phyloP scores from a whole-genome alignment of 1,140 invertebrate genomes.

The Arctopsyche grandis region DNA sequence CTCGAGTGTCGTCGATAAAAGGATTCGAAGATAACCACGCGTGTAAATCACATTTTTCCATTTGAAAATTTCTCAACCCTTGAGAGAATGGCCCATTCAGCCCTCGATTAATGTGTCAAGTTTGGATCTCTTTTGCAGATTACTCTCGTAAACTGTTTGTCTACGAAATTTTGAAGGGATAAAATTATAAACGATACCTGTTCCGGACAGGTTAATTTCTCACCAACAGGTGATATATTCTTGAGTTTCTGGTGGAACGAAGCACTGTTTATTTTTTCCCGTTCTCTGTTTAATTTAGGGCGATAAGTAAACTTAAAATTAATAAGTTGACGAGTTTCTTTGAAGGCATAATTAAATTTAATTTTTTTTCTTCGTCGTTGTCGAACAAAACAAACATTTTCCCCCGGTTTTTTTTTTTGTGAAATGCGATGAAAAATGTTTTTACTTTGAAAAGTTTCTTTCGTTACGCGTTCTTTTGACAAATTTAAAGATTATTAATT shows the following conservation, averaged over 20 bases:
- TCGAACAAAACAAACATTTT: not conserved
- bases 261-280: too few relatives aligned
- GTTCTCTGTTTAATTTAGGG: not conserved
- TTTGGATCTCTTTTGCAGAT: too few relatives aligned
- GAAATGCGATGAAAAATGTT: conserved; percentile 14
- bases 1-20: too few relatives aligned
- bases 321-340: conserved; percentile 7
- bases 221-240: not conserved
- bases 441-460: not conserved
- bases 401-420: not conserved
- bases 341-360: conserved; percentile 6
- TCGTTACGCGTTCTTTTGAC: not conserved
- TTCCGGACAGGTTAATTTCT: conserved; percentile 9
- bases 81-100: too few relatives aligned
- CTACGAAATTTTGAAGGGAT: not conserved
- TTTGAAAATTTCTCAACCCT: too few relatives aligned
- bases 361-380: not conserved
- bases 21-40: too few relatives aligned
- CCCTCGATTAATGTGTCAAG: too few relatives aligned
- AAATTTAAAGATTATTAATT: not conserved
- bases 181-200: conserved; percentile 1
- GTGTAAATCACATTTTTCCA: too few relatives aligned
- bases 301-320: conserved; percentile 15
- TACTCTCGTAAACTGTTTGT: not conserved
- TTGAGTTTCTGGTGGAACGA: not conserved